Conservation (phyloP, 2,113 vertebrate genomes). For the Thamnaconus septentrionalis region DNA sequence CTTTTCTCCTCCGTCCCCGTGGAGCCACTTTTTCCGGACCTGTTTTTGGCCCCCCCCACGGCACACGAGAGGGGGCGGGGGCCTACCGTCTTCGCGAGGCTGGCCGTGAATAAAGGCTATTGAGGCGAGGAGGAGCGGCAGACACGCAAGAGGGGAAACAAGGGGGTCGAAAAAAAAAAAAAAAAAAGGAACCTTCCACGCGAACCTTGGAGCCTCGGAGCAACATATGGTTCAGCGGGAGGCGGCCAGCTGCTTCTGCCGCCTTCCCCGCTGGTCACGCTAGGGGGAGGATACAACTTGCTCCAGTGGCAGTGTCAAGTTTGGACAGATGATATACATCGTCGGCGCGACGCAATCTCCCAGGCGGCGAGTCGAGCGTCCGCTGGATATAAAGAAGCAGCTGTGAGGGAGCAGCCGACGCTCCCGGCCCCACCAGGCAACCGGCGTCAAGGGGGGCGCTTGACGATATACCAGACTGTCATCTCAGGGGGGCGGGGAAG, state of each 20-base stretch:
- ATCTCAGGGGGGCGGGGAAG: no score
- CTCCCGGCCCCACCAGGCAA: slow-evolving; percentile 7
- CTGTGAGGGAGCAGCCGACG: slow-evolving; percentile 19
- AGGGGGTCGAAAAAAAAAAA: background rate
- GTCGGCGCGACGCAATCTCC: slow-evolving; percentile 11
- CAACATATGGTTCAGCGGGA: slow-evolving; percentile 45
- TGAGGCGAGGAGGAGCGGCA: slow-evolving; percentile 43
- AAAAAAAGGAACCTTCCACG: background rate
- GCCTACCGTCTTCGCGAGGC: slow-evolving; percentile 8
- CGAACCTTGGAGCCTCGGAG: slow-evolving; percentile 29
- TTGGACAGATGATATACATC: slow-evolving; percentile 22
- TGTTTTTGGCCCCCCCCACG: slow-evolving; percentile 23
- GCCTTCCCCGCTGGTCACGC: slow-evolving; percentile 56
- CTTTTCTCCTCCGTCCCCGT: slow-evolving; percentile 39
- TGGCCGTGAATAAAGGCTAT: slow-evolving; percentile 36
- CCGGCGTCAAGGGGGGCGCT: no score
- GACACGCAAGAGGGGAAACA: slow-evolving; percentile 11
- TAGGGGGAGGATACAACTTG: slow-evolving; percentile 39
- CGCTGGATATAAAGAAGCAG: slow-evolving; percentile 52
- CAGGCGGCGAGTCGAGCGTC: slow-evolving; percentile 11
- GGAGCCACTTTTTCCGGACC: slow-evolving; percentile 38
- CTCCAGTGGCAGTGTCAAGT: slow-evolving; percentile 28
- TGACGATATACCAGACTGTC: no score
- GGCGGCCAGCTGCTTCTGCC: slow-evolving; percentile 57
- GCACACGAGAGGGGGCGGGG: slow-evolving; percentile 9